A percentile compares a stretch with the other conserved stretches of the same genome.
Conservation (phyloP, 2,888 invertebrate species). For the Drosophila suboccidentalis region DNA sequence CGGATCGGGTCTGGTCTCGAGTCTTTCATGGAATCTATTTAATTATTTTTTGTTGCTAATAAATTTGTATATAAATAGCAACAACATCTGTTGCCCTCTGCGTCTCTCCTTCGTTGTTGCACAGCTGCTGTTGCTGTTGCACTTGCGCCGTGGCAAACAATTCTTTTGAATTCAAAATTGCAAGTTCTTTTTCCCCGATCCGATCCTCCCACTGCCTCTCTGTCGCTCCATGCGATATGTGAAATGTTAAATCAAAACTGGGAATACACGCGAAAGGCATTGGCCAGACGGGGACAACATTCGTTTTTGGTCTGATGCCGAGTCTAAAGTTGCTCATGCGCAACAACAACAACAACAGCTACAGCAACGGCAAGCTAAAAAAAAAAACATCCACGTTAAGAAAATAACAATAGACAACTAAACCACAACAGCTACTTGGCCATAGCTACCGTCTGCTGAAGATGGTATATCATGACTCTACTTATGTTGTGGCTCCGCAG, state of each 20-base stretch:
- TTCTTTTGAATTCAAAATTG: slow-evolving; percentile 65
- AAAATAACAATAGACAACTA: slow-evolving; percentile 46
- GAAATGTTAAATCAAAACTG: slow-evolving; percentile 55
- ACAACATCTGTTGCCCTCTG: slow-evolving; percentile 46
- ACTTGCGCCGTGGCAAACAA: slow-evolving; percentile 43
- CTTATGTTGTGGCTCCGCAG: slow-evolving; percentile 6
- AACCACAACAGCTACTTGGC: slow-evolving; percentile 29
- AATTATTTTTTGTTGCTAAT: slow-evolving; percentile 67
- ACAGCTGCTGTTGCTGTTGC: slow-evolving; percentile 39
- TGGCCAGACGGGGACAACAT: slow-evolving; percentile 14
- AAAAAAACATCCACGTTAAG: slow-evolving; percentile 2
- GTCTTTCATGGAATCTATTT: slow-evolving; percentile 70
- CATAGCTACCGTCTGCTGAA: slow-evolving; percentile 43
- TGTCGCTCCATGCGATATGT: slow-evolving; percentile 36
- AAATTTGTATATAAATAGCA: slow-evolving; percentile 57
- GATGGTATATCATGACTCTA: slow-evolving; percentile 47
- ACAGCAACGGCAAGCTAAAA: slow-evolving; percentile 62
- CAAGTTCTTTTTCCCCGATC: slow-evolving; percentile 28
- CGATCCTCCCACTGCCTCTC: slow-evolving; percentile 10
- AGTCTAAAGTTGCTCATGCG: slow-evolving; percentile 66
- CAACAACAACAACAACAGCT: slow-evolving; percentile 69
- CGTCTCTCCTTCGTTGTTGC: slow-evolving; percentile 11
- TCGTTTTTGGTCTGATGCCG: slow-evolving; percentile 33
- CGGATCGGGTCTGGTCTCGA: neutral
- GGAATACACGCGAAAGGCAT: slow-evolving; percentile 29